Base-by-base conservation (phyloP, 2,797 vertebrate genomes). In the Yasuhikotakia modesta region DNA sequence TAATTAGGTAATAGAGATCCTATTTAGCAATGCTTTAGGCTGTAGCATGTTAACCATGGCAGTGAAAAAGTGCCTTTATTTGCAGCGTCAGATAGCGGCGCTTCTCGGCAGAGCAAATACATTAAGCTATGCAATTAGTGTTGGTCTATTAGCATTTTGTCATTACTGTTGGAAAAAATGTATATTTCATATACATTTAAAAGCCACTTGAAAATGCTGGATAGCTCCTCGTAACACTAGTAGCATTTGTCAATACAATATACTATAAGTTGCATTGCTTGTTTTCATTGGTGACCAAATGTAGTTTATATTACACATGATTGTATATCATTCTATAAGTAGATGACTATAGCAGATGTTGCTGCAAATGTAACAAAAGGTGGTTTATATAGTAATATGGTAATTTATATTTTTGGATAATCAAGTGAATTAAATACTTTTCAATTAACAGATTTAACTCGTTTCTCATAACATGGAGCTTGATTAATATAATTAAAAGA, bases 1-100 rank as follows among this genome's bases (percentile, higher is more conserved):
- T 84, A 80, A 84, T 80, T 78, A 82, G 39, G 70, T 72, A 71
- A 77, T 65, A 73, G 73, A 61, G 70, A 68, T 81, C 48, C 76
- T 70, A 43, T 76, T 55, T 64, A 46, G 32, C 76, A 72, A 78
- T 84, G 76, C 88, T 85, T 81, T 57, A 58, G 65, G 77, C 45
- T 14, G 16, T 50, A 63, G 67, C 52, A 24, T 58, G 76, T 69
- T 50, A n/a, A n/a, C 57, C 64, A 55, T 72, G 75, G 53, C 80
- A 48, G 65, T 48, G 71, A 76, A 73, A 43, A 70, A 61, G 45
- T 46, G 13, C 46, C 46, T 70, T 61, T 70, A 39, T 77, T 61
- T n/a, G 3, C 75, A 57, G 55, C 13, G 5, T n/a, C 13, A 65
- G 27, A 60, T 60, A 69, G 11, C 1, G 13, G 11, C 16, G 46